Evolutionary conservation across 2,113 vertebrate genomes (phyloP), one percentile per base, ranked within the genome.

Genomic region (Nannospalax galili): DNA sequence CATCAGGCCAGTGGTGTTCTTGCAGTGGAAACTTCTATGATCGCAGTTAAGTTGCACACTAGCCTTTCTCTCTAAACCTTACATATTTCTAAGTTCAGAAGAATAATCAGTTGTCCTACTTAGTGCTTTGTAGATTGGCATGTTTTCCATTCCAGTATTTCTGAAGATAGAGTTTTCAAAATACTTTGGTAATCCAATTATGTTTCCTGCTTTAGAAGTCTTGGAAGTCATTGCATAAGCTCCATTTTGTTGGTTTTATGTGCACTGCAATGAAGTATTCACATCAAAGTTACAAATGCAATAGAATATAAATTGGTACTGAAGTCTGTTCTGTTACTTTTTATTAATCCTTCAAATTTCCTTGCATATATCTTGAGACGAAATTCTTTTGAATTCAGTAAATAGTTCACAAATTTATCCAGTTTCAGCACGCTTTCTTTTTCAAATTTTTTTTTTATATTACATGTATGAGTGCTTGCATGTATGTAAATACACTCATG

Each of bases 131-230:
- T 1, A 77, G 45, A 90, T 35, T 85, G 30, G 7, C 5, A 35
- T 90, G 7, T 79, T 93, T 95, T 84, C 11, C n/a, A 90, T 70
- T 78, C 69, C 32, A 74, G 19, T 48, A 60, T 81, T 86, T 28
- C 20, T 3, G 65, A 79, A 93, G 35, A 58, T 17, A 56, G 17
- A 85, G 16, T 94, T 90, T 90, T 95, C 24, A 77, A 62, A 84
- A 56, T 69, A 45, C 24, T 90, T 79, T 88, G 75, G 19, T 70
- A 37, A 52, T 60, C 17, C 62, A 72, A 6, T 62, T 85, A 3
- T 16, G 16, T 85, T 75, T 95, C 30, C 26, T 88, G 17, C 90
- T 40, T 64, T 2, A 64, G 60, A 84, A 84, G 45, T 17, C 20
- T 45, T 96, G 37, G 45, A 78, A 87, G 5, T 65, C 30, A 70